These are phyloP conservation scores for Babylonia areolata DNA, from an alignment of 1,140 invertebrate genomes.

Conservation along the genomic window DNA sequence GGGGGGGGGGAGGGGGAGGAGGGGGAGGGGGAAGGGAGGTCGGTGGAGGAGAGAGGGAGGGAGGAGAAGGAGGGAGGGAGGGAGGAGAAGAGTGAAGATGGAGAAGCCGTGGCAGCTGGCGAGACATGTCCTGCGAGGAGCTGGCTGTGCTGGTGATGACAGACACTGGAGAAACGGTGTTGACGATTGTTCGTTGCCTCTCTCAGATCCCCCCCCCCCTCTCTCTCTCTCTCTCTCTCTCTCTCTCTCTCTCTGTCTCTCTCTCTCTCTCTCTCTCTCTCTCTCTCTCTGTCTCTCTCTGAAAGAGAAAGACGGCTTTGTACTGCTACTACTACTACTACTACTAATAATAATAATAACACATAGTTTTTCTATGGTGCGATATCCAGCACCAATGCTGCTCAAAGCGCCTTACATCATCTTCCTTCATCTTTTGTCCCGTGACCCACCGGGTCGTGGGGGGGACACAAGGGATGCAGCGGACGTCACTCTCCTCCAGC, in stretches of 20 bases:
- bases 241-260: neutral
- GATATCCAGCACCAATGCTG: too few species aligned
- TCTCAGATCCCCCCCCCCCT: neutral
- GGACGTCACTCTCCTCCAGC: too few species aligned
- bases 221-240: neutral
- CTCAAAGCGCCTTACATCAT: too few species aligned
- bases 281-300: neutral
- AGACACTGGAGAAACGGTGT: neutral
- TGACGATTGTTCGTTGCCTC: too few species aligned
- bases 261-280: neutral
- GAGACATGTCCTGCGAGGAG: neutral
- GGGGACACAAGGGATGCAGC: too few species aligned
- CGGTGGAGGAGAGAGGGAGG: neutral
- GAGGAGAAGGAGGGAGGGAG: neutral
- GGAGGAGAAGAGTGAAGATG: neutral
- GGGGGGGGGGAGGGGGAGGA: neutral
- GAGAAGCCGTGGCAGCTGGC: neutral
- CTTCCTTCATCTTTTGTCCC: too few species aligned
- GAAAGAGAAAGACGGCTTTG: too few species aligned
- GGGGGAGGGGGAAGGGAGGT: neutral
- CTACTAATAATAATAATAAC: too few species aligned
- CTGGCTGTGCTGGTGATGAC: neutral
- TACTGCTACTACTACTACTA: too few species aligned
- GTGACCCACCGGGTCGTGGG: too few species aligned
- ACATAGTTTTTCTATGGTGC: too few species aligned